Base-by-base conservation (phyloP, 2,888 invertebrate species). In the Mantis religiosa region DNA sequence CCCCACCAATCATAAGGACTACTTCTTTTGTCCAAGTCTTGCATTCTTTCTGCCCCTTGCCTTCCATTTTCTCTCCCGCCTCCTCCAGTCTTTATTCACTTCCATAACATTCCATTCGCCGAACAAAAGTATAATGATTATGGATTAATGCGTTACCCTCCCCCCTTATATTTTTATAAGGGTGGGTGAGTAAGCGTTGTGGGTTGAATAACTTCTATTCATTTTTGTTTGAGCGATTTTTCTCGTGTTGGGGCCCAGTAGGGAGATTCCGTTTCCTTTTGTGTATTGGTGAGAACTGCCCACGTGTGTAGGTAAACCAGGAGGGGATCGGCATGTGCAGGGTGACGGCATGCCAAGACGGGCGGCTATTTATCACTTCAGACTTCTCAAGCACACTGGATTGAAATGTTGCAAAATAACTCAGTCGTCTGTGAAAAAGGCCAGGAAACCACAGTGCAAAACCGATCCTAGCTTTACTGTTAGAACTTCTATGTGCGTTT, bases 101-200 rank as follows among this genome's bases (percentile, higher is more conserved):
- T 41, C 89, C 88, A 90, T 90, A 88, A 88, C 88, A 89, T 89
- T 89, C 89, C 88, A 88, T 88, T 86, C 84, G 83, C 88, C 87
- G 90, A 89, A 90, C 90, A 90, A 90, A 88, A 86, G 88, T 89
- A 84, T 89, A 90, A 90, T 88, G 90, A 90, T 89, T 88, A 84
- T 88, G 90, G 90, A 90, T 90, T 90, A 90, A 90, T 89, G 90
- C 85, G 90, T 86, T 89, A 84, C 88, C 83, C 85, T 71, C 82
- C 88, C 83, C 85, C 83, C 82, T 89, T 54, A 89, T 87, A 89
- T 89, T 89, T 83, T 87, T 86, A 87, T 87, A 87, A 87, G 87
- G 87, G 87, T 34, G 87, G 82, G 86, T 25, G 54, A 25, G 54
- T 71, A 71, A 71, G 25, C 54, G 54, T 71, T 20, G 54, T 71